Evolutionary conservation across 30 jellyfish, hydroid and myxozoan species (phyloP).

Genomic region (Pelagia noctiluca): DNA sequence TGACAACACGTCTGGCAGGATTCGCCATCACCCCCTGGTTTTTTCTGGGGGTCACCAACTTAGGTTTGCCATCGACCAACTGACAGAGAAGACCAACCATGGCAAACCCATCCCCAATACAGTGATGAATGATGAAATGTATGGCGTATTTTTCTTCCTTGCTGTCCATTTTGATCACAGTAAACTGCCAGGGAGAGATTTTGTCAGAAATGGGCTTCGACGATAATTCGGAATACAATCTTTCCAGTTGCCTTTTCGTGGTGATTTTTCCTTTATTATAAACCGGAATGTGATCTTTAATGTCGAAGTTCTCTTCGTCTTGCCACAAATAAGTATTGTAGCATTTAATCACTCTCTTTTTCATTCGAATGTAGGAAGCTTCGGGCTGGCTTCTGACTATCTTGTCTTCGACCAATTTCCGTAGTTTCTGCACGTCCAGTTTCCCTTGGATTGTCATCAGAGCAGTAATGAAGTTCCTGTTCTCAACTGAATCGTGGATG

Average conservation of each 20-base stretch:
- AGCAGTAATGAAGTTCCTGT: slow-evolving; percentile 82
- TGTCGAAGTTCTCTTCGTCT: slow-evolving; percentile 84
- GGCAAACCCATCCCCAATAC: slow-evolving; percentile 99
- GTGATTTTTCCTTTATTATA: slow-evolving; percentile 58
- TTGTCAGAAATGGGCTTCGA: slow-evolving; percentile 62
- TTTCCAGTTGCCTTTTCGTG: slow-evolving; percentile 79
- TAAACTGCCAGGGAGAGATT: slow-evolving; percentile 96
- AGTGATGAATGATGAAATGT: slow-evolving; percentile 85
- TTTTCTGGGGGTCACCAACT: slow-evolving; percentile 83
- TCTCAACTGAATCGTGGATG: slow-evolving; percentile 83
- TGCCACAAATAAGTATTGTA: slow-evolving; percentile 90
- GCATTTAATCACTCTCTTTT: slow-evolving; percentile 77
- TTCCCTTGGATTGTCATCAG: slow-evolving; percentile 81
- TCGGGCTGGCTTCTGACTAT: slow-evolving; percentile 57
- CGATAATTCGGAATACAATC: slow-evolving; percentile 60
- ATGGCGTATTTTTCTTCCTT: slow-evolving; percentile 69
- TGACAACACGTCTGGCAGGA: slow-evolving; percentile 70
- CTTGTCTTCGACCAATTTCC: slow-evolving; percentile 71
- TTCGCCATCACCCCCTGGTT: slow-evolving; percentile 81
- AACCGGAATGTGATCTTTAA: slow-evolving; percentile 81
- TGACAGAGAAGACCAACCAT: slow-evolving; percentile 91
- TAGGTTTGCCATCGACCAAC: slow-evolving; percentile 91
- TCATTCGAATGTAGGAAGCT: slow-evolving; percentile 75
- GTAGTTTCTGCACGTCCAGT: slow-evolving; percentile 66
- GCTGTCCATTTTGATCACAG: slow-evolving; percentile 63